Evolutionary conservation across 2,888 invertebrate genomes (phyloP).

Genomic region (Taenaris catops): DNA sequence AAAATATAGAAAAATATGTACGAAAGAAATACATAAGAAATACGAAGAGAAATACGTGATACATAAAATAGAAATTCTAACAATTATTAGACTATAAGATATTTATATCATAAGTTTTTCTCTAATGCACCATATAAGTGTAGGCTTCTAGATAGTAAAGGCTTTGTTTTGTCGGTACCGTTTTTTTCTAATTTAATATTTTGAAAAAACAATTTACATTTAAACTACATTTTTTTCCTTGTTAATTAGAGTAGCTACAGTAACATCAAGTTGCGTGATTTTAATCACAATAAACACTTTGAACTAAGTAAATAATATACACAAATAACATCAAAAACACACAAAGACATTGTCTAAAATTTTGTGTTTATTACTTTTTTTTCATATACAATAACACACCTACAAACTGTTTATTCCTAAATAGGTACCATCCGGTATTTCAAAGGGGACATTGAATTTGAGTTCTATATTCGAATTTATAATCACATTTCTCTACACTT

Average conservation of each 20-base stretch:
- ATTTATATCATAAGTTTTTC: conserved; percentile 26
- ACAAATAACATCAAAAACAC: conserved; percentile 2
- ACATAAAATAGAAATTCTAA: conserved; percentile 30
- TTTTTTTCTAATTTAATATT: conserved; percentile 18
- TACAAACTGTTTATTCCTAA: not conserved
- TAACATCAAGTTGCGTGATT: conserved; percentile 8
- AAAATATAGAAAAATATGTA: no score
- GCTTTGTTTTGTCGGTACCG: conserved; percentile 63
- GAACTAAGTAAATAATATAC: not conserved
- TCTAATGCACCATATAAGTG: conserved; percentile 54
- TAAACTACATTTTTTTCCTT: conserved; percentile 10
- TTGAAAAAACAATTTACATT: conserved; percentile 15
- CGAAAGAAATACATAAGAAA: no score
- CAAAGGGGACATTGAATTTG: conserved; percentile 1
- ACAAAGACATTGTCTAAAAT: not conserved
- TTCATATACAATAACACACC: not conserved
- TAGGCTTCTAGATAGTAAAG: conserved; percentile 54
- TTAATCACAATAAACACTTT: not conserved
- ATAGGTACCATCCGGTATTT: not conserved
- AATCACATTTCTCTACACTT: not conserved
- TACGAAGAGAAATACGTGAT: no score
- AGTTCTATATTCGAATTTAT: no score
- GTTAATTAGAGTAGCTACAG: conserved; percentile 8
- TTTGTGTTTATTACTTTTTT: not conserved
- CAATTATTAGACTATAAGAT: conserved; percentile 30